Evolutionary conservation across 1,140 invertebrate genomes (phyloP), one percentile per base, ranked within the genome.

Genomic region (Camponotus pennsylvanicus): DNA sequence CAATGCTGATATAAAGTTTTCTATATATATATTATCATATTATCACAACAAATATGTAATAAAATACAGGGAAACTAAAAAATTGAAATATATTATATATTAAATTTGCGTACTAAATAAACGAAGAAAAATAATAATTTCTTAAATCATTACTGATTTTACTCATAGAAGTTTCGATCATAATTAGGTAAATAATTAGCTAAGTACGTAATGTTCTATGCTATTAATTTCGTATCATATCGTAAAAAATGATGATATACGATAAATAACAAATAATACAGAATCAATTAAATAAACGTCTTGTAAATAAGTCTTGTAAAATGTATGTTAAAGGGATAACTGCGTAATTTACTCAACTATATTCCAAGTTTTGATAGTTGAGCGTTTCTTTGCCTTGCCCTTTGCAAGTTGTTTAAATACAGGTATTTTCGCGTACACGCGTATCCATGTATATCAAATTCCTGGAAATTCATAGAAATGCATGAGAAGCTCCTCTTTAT

Each of bases 391-490:
- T 71, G n/a, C 2, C 13, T 75, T 21, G 11, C 8, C 6, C 13
- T 55, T 75, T 75, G 49, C 6, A 32, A 75, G 32, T 55, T 57
- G 1, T n/a, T 3, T 5, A 76, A 76, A 8, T 61, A 73, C 49
- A 8, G 15, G 15, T n/a, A 61, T 61, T 76, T 59, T 42, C 15
- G 9, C n/a, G 0, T 3, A 49, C 18, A 34, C 13, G 5, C 9
- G 11, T 52, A 52, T 52, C 0, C 49, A 52, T 4, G 15, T 52
- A 59, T 59, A 21, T 77, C 15, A 2, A 66, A 49, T 42, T 76
- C 40, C 37, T 6, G 42, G 8, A 1, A 76, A 34, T 18, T 61
- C 8, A 9, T 66, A 34, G 40, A 66, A 66, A 18, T 66, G 40
- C 6, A 49, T n/a, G 18, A 66, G 1, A 78, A 78, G 40, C 49